Evolutionary conservation across 2,797 vertebrate species (phyloP).

Genomic region (Enteromius anoplus): DNA sequence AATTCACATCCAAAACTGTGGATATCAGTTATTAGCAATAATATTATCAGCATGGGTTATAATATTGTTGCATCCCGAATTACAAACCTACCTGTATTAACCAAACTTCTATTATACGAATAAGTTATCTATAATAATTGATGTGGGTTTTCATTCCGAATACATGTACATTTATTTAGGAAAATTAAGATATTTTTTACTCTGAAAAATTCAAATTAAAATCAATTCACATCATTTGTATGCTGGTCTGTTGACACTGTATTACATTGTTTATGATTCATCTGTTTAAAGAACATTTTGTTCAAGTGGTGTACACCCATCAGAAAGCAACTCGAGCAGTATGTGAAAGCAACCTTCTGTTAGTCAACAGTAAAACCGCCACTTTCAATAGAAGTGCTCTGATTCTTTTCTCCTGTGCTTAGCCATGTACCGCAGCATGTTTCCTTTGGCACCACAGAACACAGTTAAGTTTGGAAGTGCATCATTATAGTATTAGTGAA

Average conservation of each 20-base stretch:
- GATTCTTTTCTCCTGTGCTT: constrained; percentile 41
- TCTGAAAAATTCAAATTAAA: neutral
- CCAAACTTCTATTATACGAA: neutral
- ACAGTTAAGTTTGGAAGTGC: constrained; percentile 42
- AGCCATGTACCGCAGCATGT: constrained; percentile 41
- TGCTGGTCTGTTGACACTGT: neutral
- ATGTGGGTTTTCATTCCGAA: neutral
- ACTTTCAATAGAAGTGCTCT: constrained; percentile 19
- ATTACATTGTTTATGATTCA: constrained; percentile 14
- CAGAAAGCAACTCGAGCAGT: constrained; percentile 9
- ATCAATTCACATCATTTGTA: neutral
- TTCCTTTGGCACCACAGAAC: constrained; percentile 47
- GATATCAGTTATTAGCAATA: neutral
- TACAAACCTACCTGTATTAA: neutral
- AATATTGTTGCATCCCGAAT: neutral
- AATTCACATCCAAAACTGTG: no score
- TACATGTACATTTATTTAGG: neutral
- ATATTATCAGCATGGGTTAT: neutral
- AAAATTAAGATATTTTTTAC: neutral
- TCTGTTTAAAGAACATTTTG: constrained; percentile 41
- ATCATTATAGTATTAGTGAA: constrained; percentile 49
- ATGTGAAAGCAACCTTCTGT: constrained; percentile 22
- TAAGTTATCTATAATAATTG: neutral
- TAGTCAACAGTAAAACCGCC: constrained; percentile 24
- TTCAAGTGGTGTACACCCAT: constrained; percentile 18